These are phyloP conservation scores for Sabatieria punctata DNA, from an alignment of 2,888 invertebrate genomes.

Conservation along the genomic window DNA sequence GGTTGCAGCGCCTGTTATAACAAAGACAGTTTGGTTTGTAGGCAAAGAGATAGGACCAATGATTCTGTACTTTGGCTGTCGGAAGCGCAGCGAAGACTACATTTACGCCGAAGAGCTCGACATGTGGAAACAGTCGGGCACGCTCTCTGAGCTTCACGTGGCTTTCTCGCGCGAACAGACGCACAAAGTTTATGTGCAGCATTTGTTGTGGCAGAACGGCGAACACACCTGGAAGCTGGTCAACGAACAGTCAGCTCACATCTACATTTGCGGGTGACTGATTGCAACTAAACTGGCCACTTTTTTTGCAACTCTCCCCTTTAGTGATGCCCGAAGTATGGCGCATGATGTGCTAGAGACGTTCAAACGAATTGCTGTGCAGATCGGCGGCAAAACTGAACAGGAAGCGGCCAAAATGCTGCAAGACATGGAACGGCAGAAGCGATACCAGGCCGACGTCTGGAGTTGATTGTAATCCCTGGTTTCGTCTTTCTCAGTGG, in stretches of 20 bases:
- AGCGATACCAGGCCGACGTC: slow-evolving; percentile 91
- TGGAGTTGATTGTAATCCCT: slow-evolving; percentile 51
- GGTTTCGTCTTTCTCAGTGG: background rate
- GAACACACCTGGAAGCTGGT: slow-evolving; percentile 80
- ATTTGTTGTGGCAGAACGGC: slow-evolving; percentile 61
- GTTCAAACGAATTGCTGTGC: slow-evolving; percentile 55
- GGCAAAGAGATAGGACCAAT: slow-evolving; percentile 76
- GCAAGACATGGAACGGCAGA: slow-evolving; percentile 91
- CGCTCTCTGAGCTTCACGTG: slow-evolving; percentile 47
- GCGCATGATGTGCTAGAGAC: slow-evolving; percentile 89
- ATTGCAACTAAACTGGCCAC: background rate
- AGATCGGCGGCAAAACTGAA: slow-evolving; percentile 59
- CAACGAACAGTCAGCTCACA: slow-evolving; percentile 73
- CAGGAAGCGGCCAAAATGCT: slow-evolving; percentile 68
- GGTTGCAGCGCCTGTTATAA: too few species aligned
- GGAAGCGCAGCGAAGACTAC: slow-evolving; percentile 71
- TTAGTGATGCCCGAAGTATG: slow-evolving; percentile 96
- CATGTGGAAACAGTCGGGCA: slow-evolving; percentile 36
- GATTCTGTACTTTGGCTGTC: slow-evolving; percentile 85
- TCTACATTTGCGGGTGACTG: slow-evolving; percentile 87
- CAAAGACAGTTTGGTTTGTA: slow-evolving; percentile 19
- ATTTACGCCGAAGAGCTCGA: slow-evolving; percentile 79
- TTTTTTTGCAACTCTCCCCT: too few species aligned
- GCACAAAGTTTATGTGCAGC: slow-evolving; percentile 75
- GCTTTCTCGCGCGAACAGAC: slow-evolving; percentile 76